Evolutionary conservation across 2,113 vertebrate species (phyloP).

Genomic region (Gopherus evgoodei): DNA sequence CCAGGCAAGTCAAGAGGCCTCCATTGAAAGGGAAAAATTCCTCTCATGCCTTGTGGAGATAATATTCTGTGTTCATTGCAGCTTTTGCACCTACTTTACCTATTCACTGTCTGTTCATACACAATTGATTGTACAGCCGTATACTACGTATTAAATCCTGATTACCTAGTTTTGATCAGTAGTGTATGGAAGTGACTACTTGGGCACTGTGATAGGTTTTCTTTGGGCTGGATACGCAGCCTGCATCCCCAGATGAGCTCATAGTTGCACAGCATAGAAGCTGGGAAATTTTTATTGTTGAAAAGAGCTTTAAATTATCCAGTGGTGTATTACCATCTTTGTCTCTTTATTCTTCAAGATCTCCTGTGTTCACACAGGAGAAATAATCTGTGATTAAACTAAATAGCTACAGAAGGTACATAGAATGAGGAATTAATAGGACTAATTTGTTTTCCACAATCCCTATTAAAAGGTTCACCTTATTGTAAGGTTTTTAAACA

Average conservation of each 20-base stretch:
- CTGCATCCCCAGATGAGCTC: conserved; percentile 26
- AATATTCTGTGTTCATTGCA: neutral
- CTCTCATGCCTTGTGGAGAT: neutral
- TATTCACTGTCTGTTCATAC: neutral
- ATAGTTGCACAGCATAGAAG: conserved; percentile 17
- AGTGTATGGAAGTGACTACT: neutral
- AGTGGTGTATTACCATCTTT: conserved; percentile 48
- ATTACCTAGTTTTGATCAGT: neutral
- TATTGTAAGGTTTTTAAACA: conserved; percentile 17
- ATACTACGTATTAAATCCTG: neutral
- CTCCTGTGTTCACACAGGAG: conserved; percentile 20
- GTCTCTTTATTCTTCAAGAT: neutral
- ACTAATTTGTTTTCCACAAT: conserved; percentile 55
- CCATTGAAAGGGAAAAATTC: neutral
- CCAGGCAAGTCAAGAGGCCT: neutral
- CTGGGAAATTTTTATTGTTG: conserved; percentile 47
- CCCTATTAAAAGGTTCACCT: conserved; percentile 61
- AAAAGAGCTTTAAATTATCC: conserved; percentile 49
- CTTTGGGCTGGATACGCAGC: neutral
- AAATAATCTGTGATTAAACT: conserved; percentile 69
- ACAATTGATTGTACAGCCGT: neutral
- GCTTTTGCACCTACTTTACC: neutral
- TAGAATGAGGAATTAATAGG: conserved; percentile 48
- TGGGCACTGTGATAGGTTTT: neutral
- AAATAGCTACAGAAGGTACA: conserved; percentile 56